Evolutionary conservation across 1,140 invertebrate genomes (phyloP).

Genomic region (Zelostemma sp.): DNA sequence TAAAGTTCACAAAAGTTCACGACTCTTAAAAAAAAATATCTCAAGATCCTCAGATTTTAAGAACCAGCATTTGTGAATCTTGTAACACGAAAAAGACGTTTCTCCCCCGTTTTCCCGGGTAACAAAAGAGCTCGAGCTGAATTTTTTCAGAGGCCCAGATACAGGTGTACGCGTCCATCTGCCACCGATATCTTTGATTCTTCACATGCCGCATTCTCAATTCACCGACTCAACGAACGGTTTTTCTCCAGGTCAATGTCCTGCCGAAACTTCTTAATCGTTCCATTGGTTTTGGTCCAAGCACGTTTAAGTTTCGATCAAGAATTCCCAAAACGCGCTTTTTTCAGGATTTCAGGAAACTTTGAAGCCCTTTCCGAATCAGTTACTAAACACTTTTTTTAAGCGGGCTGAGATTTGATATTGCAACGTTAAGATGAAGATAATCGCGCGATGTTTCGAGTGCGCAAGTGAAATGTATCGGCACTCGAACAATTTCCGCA

Average conservation of each 20-base stretch:
- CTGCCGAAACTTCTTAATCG: conserved; percentile 51
- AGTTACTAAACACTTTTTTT: too few species aligned
- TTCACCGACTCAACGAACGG: conserved; percentile 53
- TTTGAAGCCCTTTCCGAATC: too few species aligned
- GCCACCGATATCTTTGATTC: conserved; percentile 34
- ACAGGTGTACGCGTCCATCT: conserved; percentile 34
- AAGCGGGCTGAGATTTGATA: too few species aligned
- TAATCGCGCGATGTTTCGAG: too few species aligned
- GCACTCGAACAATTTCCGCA: conserved; percentile 27
- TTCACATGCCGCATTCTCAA: conserved; percentile 31
- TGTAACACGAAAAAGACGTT: too few species aligned
- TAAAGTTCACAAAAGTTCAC: too few species aligned
- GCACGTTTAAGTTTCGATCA: conserved; percentile 4
- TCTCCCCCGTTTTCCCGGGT: too few species aligned
- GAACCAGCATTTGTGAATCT: too few species aligned
- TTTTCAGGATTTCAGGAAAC: too few species aligned
- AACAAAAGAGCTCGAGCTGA: conserved; percentile 6
- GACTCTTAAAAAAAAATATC: too few species aligned
- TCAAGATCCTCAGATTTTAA: too few species aligned
- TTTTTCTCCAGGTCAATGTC: conserved; percentile 56
- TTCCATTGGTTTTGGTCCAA: conserved; percentile 18
- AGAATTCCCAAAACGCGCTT: neutral
- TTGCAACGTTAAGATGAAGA: too few species aligned
- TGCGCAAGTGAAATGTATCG: conserved; percentile 27
- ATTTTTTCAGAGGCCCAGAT: conserved; percentile 1